Base-by-base conservation (phyloP, 1,140 invertebrate genomes). In the Dendroctonus ponderosae region DNA sequence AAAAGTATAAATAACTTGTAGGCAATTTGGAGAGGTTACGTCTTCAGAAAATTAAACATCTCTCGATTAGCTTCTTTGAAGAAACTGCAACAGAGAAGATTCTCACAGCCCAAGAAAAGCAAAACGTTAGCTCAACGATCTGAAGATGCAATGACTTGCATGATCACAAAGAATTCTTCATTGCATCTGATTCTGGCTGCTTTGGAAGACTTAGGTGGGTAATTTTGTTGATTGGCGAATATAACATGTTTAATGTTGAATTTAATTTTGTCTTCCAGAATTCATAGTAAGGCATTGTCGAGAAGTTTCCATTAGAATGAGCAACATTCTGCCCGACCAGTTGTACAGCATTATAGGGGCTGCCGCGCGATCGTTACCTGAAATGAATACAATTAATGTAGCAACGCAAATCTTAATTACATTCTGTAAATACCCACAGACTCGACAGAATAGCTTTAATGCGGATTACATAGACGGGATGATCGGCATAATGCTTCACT, bases 11-110 rank as follows among this genome's bases (percentile, higher is more conserved):
- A 11, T 40, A 0, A 11, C 7, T 57, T 40, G 5, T 68, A 86
- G 81, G 79, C 85, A 11, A 68, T 81, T n/a, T 89, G 86, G 84
- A 83, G 84, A 59, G 87, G 87, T 2, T 83, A 86, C 71, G 74
- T 62, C 11, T 76, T 80, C 11, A 81, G 88, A 7, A 71, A 76
- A 39, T 70, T 68, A 4, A 61, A 79, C 15, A 71, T 74, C 11
- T 52, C 75, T n/a, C 70, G 79, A 6, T 72, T 83, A 38, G 64
- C 67, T 8, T 74, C 79, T 54, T 65, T 88, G 0, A 74, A 81
- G 7, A 74, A 77, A 14, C 81, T 78, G 15, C 82, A 82, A 7
- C 80, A 82, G 2, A 71, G 80, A 1, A 70, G 78, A 51, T 81
- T 83, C 0, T 76, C 75, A 0, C 74, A 81, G 54, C 75, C 80